Evolutionary conservation across 2,797 vertebrate genomes (phyloP).

Genomic region (Falco cherrug): DNA sequence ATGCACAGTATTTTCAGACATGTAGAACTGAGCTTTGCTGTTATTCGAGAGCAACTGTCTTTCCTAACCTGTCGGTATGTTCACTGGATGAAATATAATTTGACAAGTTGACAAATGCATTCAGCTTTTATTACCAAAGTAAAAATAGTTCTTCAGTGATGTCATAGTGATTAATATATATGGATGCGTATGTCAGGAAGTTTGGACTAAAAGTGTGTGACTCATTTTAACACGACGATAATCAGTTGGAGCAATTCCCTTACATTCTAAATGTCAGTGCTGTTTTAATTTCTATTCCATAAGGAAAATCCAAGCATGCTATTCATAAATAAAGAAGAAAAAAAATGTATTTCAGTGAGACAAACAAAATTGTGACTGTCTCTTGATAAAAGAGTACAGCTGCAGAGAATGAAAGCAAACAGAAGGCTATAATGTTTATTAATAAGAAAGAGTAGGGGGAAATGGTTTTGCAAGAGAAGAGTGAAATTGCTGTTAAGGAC

Average conservation of each 20-base stretch:
- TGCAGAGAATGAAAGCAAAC: slow-evolving; percentile 38
- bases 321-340: slow-evolving; percentile 38
- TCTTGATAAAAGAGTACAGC: slow-evolving; percentile 35
- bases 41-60: background rate
- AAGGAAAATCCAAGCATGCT: background rate
- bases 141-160: slow-evolving; percentile 42
- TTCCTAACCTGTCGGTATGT: background rate
- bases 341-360: background rate
- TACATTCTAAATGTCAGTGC: slow-evolving; percentile 38
- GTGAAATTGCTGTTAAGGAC: background rate
- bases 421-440: slow-evolving; percentile 23
- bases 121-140: background rate
- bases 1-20: background rate
- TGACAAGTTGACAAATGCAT: slow-evolving; percentile 31
- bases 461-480: background rate
- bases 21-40: background rate
- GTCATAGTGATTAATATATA: slow-evolving; percentile 45
- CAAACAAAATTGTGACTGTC: slow-evolving; percentile 29
- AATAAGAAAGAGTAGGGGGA: slow-evolving; percentile 4
- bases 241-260: slow-evolving; percentile 33
- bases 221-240: slow-evolving; percentile 39
- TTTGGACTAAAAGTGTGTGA: slow-evolving; percentile 41
- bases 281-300: slow-evolving; percentile 39
- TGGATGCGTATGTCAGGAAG: slow-evolving; percentile 31
- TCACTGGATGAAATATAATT: slow-evolving; percentile 18